These are phyloP conservation scores for Pararge aegeria DNA, from an alignment of 1,140 invertebrate genomes.

Conservation along the genomic window DNA sequence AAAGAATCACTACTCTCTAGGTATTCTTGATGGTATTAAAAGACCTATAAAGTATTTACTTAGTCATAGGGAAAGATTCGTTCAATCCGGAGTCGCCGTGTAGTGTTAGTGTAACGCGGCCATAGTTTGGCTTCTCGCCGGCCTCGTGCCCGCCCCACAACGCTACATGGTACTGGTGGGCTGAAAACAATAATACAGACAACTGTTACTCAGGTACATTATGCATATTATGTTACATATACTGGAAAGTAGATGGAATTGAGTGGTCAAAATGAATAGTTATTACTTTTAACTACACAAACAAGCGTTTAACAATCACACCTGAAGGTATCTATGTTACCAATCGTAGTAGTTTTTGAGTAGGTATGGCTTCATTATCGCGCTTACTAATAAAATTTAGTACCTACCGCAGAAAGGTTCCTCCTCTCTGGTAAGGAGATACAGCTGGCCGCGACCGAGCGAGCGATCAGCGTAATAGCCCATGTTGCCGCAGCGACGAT, in stretches of 20 bases:
- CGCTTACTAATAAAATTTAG: neutral
- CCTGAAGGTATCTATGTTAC: too few relatives aligned
- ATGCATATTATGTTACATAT: too few relatives aligned
- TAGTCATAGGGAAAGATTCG: conserved; percentile 93
- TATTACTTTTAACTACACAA: too few relatives aligned
- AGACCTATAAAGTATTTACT: conserved; percentile 77
- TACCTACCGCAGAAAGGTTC: conserved; percentile 93
- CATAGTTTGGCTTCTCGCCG: conserved; percentile 85
- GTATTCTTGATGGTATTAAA: too few relatives aligned
- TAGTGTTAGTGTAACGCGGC: conserved; percentile 90
- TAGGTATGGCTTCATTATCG: too few relatives aligned
- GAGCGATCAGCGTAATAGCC: conserved; percentile 94
- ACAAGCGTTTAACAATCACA: too few relatives aligned
- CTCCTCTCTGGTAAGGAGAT: conserved; percentile 92
- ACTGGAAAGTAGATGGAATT: too few relatives aligned
- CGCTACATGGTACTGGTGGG: conserved; percentile 92
- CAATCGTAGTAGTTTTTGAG: too few relatives aligned
- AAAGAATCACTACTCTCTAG: too few relatives aligned
- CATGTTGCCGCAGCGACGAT: conserved; percentile 91
- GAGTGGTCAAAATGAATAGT: too few relatives aligned
- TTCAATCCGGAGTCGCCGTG: conserved; percentile 90
- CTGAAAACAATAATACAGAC: conserved; percentile 60
- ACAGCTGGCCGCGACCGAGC: conserved; percentile 89
- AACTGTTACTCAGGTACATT: too few relatives aligned
- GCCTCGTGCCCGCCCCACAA: conserved; percentile 88